phyloP scores from a whole-genome alignment of 2,888 invertebrate species.

The Xestia sexstrigata region DNA sequence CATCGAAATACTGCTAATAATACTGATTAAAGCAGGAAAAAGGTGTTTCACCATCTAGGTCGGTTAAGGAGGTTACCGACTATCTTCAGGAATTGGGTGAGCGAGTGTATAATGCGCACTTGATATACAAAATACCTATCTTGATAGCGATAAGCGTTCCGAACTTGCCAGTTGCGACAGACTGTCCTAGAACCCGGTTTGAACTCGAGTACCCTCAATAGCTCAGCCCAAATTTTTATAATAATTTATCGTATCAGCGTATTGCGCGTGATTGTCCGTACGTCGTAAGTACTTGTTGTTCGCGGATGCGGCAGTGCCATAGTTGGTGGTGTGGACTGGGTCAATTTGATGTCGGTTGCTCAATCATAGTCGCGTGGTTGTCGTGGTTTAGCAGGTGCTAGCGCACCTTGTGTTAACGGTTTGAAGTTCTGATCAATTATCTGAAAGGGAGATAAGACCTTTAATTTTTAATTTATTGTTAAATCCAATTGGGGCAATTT shows the following conservation, averaged over 20 bases:
- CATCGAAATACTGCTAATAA: conserved; percentile 46
- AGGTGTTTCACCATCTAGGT: conserved; percentile 76
- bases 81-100: conserved; percentile 76
- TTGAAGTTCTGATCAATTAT: conserved; percentile 16
- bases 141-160: conserved; percentile 76
- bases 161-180: conserved; percentile 84
- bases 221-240: conserved; percentile 75
- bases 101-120: conserved; percentile 74
- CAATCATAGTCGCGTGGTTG: conserved; percentile 35
- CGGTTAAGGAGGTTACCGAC: conserved; percentile 75
- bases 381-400: conserved; percentile 35
- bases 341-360: conserved; percentile 37
- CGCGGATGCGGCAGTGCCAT: conserved; percentile 45
- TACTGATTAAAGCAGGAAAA: conserved; percentile 69
- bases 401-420: conserved; percentile 29
- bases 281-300: conserved; percentile 33
- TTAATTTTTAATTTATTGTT: conserved; percentile 5
- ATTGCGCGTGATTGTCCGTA: conserved; percentile 58
- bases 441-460: neutral
- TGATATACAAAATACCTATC: conserved; percentile 77
- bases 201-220: conserved; percentile 88
- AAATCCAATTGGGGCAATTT: neutral
- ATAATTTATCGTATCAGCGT: conserved; percentile 71
- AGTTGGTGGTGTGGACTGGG: conserved; percentile 28
- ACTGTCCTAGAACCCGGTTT: conserved; percentile 86